phyloP scores from a whole-genome alignment of 92 coral and sea anemone genomes.

The Umimayanthus kanabou region DNA sequence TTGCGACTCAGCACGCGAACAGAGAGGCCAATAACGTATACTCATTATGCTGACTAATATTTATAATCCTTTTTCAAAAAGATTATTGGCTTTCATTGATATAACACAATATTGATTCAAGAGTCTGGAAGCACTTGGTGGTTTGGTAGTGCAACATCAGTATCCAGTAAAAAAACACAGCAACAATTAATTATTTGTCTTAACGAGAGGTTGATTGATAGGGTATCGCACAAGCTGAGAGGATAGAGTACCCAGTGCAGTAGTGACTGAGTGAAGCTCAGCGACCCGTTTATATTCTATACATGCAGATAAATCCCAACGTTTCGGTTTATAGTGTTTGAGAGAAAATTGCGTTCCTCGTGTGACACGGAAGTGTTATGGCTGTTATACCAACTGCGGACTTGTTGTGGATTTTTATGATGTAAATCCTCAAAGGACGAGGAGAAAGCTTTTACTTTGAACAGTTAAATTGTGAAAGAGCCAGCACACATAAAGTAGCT shows the following conservation, averaged over 20 bases:
- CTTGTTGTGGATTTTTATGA: too few species aligned
- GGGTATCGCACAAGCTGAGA: not conserved
- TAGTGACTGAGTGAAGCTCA: not conserved
- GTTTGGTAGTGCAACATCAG: not conserved
- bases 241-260: not conserved
- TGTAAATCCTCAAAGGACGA: not conserved
- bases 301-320: not conserved
- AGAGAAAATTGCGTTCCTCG: not conserved
- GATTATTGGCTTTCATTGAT: not conserved
- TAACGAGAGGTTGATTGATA: not conserved
- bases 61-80: not conserved
- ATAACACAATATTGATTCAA: not conserved
- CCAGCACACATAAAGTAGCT: too few species aligned
- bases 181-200: not conserved
- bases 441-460: not conserved
- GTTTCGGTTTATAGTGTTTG: not conserved
- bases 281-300: not conserved
- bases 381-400: not conserved
- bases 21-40: not conserved
- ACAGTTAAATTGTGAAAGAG: too few species aligned
- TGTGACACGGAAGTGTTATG: too few species aligned
- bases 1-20: not conserved
- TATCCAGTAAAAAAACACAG: not conserved
- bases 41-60: not conserved
- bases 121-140: not conserved